Evolutionary conservation across 2,797 vertebrate genomes (phyloP).

Genomic region (Podarcis lilfordi): DNA sequence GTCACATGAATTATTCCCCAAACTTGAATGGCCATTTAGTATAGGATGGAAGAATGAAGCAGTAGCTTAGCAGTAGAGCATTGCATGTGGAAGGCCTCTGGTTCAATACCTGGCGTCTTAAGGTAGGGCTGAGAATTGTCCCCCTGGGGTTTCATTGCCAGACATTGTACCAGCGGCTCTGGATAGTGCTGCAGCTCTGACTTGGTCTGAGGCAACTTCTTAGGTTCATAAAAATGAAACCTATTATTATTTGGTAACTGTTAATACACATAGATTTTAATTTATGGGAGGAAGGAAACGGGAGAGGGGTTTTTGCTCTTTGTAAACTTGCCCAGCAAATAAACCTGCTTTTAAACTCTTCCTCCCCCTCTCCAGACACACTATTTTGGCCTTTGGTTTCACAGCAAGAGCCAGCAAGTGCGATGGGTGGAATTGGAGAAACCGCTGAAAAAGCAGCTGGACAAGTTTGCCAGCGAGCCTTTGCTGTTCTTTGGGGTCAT

Average conservation of each 20-base stretch:
- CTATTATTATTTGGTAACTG: background rate
- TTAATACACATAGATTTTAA: background rate
- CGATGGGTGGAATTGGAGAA: conserved; percentile 99
- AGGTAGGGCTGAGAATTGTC: no score
- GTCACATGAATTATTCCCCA: background rate
- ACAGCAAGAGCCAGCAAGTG: conserved; percentile 90
- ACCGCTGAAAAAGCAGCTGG: conserved; percentile 97
- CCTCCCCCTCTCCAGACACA: conserved; percentile 81
- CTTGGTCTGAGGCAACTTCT: no score
- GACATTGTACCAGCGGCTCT: no score
- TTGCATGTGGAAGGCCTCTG: no score
- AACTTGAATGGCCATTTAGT: background rate
- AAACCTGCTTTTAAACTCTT: conserved; percentile 37
- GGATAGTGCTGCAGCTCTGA: no score
- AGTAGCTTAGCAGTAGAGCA: no score
- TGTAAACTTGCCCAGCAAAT: conserved; percentile 11
- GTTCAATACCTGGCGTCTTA: no score
- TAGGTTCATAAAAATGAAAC: background rate
- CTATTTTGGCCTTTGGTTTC: conserved; percentile 96
- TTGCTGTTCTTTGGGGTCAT: conserved; percentile 97
- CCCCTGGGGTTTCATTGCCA: no score
- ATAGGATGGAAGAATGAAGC: no score
- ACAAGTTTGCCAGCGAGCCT: conserved; percentile 95
- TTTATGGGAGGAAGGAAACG: background rate
- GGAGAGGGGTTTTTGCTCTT: background rate